phyloP scores from a whole-genome alignment of 2,113 vertebrate species.

The Natator depressus region DNA sequence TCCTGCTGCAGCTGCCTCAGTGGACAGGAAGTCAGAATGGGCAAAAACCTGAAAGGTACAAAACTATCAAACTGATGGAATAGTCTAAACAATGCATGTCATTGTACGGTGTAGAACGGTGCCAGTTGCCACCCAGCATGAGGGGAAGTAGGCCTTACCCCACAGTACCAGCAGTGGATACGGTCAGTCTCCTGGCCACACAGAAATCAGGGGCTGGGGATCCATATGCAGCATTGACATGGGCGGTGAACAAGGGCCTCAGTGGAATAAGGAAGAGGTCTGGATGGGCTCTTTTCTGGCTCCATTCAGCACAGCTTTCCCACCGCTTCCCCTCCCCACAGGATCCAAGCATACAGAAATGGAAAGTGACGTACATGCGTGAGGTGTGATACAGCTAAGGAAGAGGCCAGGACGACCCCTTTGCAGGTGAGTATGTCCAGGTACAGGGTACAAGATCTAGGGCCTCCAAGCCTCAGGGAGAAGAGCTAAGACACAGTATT shows the following conservation, averaged over 20 bases:
- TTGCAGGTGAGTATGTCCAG: fast-evolving
- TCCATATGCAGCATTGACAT: neutral
- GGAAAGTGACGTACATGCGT: neutral
- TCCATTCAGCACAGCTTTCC: fast-evolving
- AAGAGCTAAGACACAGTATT: neutral
- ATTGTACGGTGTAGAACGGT: neutral
- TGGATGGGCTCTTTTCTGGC: neutral
- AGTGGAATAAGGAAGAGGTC: neutral
- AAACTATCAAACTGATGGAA: neutral
- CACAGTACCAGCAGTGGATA: neutral
- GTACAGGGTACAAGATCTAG: neutral
- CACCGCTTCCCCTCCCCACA: too few relatives aligned
- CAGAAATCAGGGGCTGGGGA: neutral
- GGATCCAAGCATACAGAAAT: neutral
- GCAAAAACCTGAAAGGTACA: neutral
- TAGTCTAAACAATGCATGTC: neutral
- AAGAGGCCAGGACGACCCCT: neutral
- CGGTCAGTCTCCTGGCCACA: neutral
- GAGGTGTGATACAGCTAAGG: neutral
- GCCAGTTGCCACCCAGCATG: too few relatives aligned
- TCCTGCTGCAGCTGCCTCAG: neutral
- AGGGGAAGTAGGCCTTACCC: too few relatives aligned
- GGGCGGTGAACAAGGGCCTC: neutral
- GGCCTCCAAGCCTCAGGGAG: neutral
- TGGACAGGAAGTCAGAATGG: neutral